Evolutionary conservation across 2,797 vertebrate species (phyloP), one percentile per base, ranked within the genome.

Genomic region (Microcaecilia unicolor): DNA sequence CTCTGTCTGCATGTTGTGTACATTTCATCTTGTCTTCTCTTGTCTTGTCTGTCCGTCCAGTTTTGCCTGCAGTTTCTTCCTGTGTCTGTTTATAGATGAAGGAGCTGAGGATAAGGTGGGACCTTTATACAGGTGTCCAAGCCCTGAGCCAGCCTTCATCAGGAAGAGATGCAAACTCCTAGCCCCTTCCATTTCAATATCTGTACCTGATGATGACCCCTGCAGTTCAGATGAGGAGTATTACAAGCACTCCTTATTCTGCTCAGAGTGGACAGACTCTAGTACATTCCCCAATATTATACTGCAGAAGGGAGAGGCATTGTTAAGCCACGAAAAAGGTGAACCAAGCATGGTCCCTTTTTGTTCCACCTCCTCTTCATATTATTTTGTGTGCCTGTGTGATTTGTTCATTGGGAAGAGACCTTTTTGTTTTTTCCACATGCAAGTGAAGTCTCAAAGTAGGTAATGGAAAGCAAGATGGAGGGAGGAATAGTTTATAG

Each of bases 171-270:
- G 43, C 71, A 88, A 86, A 61, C 83, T 80, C 76, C 86, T 88
- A 78, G 83, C 87, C 82, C 91, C 91, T 83, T 95, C 86, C 87
- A 87, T 93, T 80, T 90, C 89, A 61, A 89, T 96, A 77, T 92
- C 89, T 86, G 86, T 92, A 85, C 90, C 92, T 4, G 65, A 89
- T 71, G 91, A 92, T 77, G 89, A 93, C 67, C 90, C 90, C 77
- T 89, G 74, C 90, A 83, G 81, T 86, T 94, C 82, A 23, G 87
- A 89, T 69, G 87, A 93, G 83, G 92, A 94, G 78, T 92, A 85
- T 86, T 93, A 82, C 94, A 88, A 93, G 46, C 90, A 92, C 66
- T 89, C 89, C 78, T 86, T 93, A 87, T 95, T 93, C 91, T 90
- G 88, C 89, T 91, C 88, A 4, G 85, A 90, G 78, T 90, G 91